A percentile compares a stretch with the other conserved stretches of the same genome.
Conservation (phyloP, 1,140 invertebrate species). For the Geopemphigus sp. region DNA sequence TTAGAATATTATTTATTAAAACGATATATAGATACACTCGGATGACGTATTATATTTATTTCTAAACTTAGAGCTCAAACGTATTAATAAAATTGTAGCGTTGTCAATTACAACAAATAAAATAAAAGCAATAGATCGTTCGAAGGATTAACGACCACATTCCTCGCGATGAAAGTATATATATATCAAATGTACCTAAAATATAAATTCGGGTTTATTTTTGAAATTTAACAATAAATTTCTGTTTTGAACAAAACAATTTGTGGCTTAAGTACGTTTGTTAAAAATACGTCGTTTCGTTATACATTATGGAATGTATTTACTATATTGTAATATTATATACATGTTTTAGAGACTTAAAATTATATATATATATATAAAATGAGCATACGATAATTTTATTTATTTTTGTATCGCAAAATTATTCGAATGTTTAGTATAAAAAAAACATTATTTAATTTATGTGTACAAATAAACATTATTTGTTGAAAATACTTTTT, state of each 20-base stretch:
- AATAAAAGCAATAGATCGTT: slow-evolving; percentile 30
- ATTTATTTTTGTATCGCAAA: slow-evolving; percentile 50
- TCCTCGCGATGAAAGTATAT: slow-evolving; percentile 20
- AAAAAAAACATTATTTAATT: slow-evolving; percentile 37
- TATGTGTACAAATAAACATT: slow-evolving; percentile 45
- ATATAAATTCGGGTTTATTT: slow-evolving; percentile 19
- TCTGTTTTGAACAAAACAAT: background rate
- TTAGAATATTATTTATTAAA: slow-evolving; percentile 42
- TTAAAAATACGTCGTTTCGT: slow-evolving; percentile 21
- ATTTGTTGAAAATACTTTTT: slow-evolving; percentile 48
- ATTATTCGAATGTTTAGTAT: slow-evolving; percentile 42
- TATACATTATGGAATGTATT: slow-evolving; percentile 17
- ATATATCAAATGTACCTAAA: slow-evolving; percentile 12
- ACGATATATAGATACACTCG: slow-evolving; percentile 28
- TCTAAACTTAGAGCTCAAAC: slow-evolving; percentile 46
- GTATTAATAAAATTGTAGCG: slow-evolving; percentile 11
- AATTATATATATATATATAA: slow-evolving; percentile 28
- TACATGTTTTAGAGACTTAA: slow-evolving; percentile 39
- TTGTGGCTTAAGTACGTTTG: slow-evolving; percentile 34
- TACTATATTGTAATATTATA: slow-evolving; percentile 38
- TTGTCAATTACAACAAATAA: slow-evolving; percentile 42
- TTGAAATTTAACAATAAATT: background rate
- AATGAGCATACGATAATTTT: slow-evolving; percentile 42
- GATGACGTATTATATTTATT: slow-evolving; percentile 48
- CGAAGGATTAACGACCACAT: slow-evolving; percentile 16